A percentile compares a stretch with the other conserved stretches of the same genome.
These are phyloP conservation scores for Nebria salina DNA, from an alignment of 2,888 invertebrate species.

Conservation along the genomic window DNA sequence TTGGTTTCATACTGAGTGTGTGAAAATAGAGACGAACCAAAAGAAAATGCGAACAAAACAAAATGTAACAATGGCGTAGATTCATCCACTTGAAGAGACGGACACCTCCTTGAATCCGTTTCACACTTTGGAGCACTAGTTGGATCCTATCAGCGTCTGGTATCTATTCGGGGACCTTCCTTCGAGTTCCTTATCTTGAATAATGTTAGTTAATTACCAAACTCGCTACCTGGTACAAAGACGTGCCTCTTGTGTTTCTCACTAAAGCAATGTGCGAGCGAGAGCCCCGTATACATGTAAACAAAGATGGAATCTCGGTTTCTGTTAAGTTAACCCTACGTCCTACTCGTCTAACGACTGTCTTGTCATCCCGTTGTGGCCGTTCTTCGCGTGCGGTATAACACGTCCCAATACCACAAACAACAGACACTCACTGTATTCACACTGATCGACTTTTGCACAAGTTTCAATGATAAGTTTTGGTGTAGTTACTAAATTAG, in stretches of 20 bases:
- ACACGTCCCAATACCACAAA: constrained; percentile 4
- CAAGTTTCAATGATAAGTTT: too few relatives aligned
- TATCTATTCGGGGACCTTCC: constrained; percentile 54
- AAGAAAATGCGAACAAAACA: not conserved
- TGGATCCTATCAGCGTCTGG: constrained; percentile 34
- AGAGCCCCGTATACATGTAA: not conserved
- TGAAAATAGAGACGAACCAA: too few relatives aligned
- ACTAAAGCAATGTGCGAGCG: not conserved
- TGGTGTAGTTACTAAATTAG: too few relatives aligned
- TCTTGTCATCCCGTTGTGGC: too few relatives aligned
- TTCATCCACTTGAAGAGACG: not conserved
- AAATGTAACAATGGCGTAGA: not conserved
- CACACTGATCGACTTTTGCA: constrained; percentile 13
- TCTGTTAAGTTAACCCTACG: not conserved
- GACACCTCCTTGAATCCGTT: not conserved
- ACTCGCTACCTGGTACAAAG: constrained; percentile 58
- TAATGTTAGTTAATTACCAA: constrained; percentile 60
- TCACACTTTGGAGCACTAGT: not conserved
- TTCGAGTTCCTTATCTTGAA: constrained; percentile 57
- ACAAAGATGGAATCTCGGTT: constrained; percentile 2
- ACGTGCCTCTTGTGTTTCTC: constrained; percentile 52
- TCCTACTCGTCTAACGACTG: not conserved
- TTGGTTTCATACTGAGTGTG: too few relatives aligned
- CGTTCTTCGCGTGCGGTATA: not conserved
- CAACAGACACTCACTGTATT: constrained; percentile 20